These are phyloP conservation scores for Caranx melampygus DNA, from an alignment of 2,113 vertebrate species.

Conservation along the genomic window DNA sequence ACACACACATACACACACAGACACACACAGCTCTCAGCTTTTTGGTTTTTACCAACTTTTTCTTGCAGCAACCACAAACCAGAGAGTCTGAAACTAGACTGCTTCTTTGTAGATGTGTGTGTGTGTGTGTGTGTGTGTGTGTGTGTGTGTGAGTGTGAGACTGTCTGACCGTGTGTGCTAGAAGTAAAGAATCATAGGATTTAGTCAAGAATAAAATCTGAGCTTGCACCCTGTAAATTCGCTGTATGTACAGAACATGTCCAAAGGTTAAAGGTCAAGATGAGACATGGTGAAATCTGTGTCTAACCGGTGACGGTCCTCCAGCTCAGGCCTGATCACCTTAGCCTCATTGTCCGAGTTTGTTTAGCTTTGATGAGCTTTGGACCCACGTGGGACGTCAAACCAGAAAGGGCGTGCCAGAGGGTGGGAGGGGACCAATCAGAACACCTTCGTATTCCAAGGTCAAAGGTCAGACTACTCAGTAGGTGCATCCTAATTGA, in stretches of 20 bases:
- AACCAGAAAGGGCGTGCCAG: background rate
- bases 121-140: background rate
- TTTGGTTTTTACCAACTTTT: constrained; percentile 36
- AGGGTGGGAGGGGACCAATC: background rate
- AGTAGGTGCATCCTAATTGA: constrained; percentile 49
- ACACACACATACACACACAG: constrained; percentile 8
- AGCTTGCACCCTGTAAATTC: background rate
- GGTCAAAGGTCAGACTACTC: constrained; percentile 30
- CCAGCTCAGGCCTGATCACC: constrained; percentile 44
- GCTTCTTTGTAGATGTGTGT: background rate
- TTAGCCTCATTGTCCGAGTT: constrained; percentile 36
- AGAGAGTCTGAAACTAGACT: constrained; percentile 3
- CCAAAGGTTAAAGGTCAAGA: constrained; percentile 13
- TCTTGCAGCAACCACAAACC: constrained; percentile 7
- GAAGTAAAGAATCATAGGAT: background rate
- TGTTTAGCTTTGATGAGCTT: constrained; percentile 57
- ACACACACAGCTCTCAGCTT: constrained; percentile 16
- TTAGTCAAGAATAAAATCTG: background rate
- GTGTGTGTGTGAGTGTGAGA: no score
- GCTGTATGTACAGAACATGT: background rate
- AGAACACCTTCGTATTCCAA: background rate
- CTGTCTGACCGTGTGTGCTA: background rate
- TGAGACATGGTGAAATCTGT: constrained; percentile 7
- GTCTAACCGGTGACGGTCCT: constrained; percentile 16
- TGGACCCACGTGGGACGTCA: constrained; percentile 1